Evolutionary conservation across 2,113 vertebrate genomes (phyloP).

Genomic region (Platycercus adscitus): DNA sequence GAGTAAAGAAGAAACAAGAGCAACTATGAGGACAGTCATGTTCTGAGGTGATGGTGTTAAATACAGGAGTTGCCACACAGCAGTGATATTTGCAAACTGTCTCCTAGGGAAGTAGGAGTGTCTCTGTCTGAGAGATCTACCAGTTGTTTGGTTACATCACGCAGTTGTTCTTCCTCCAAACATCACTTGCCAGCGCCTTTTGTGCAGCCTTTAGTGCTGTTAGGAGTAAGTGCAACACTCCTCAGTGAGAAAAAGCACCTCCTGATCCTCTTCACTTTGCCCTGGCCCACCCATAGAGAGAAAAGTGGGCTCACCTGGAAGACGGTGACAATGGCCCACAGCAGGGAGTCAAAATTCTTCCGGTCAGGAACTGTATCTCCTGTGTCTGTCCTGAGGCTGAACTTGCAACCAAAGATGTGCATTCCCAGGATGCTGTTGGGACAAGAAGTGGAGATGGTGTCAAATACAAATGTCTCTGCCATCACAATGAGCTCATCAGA

Average conservation of each 20-base stretch:
- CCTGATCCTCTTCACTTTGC: not conserved
- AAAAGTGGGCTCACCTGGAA: conserved; percentile 85
- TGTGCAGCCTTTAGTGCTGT: not conserved
- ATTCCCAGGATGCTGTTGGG: conserved; percentile 91
- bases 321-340: conserved; percentile 97
- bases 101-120: not conserved
- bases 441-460: not conserved
- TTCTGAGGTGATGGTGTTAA: not conserved
- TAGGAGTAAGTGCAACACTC: not conserved
- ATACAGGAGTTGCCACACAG: not conserved
- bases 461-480: not conserved
- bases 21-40: not conserved
- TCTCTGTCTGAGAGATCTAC: not conserved
- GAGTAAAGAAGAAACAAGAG: not conserved
- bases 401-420: conserved; percentile 99
- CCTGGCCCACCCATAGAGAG: fast-evolving
- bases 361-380: conserved; percentile 95
- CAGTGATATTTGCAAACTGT: not conserved
- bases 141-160: fast-evolving
- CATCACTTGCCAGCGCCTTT: not conserved
- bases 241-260: not conserved
- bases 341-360: conserved; percentile 97
- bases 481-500: not conserved
- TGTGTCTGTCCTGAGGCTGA: conserved; percentile 92
- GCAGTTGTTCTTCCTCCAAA: not conserved